Base-by-base conservation (phyloP, 2,888 invertebrate species). In the Bedellia somnulentella region DNA sequence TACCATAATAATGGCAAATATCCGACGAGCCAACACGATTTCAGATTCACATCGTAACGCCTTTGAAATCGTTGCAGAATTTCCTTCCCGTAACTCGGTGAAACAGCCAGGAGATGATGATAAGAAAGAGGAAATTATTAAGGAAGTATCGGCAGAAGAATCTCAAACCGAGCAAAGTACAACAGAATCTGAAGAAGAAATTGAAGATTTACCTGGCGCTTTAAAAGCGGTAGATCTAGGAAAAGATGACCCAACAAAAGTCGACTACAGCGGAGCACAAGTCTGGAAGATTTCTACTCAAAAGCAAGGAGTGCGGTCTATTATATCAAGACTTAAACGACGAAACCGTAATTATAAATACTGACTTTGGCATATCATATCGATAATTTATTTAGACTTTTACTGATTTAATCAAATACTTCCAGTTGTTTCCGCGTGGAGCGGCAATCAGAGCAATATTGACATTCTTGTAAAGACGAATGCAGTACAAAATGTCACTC, bases 211-310 rank as follows among this genome's bases (percentile, higher is more conserved):
- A 13, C 42, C 37, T 14, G 9, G 27, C 8, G 35, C 34, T 27
- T 33, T 42, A 8, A 53, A 48, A 42, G 38, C 44, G 15, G 34
- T 33, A 6, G 37, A 41, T 33, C 32, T 41, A 3, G 38, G 43
- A 10, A 48, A 42, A 31, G 45, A 46, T 27, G 50, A 47, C 32
- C 37, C 36, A n/a, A 37, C 46, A 10, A 68, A 49, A 45, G 75
- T 87, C 24, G 80, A 81, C 29, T 91, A 90, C 53, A 79, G 82
- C 28, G 90, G 89, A 2, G 83, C 86, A 11, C 89, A 91, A 61
- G 58, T 90, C 10, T 87, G 89, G 86, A 80, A 87, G 48, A 82
- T 89, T 24, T 57, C 38, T 2, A 64, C 60, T 2, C 47, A 77
- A 60, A 47, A 80, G 79, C 39, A 73, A 67, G 49, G 75, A 52